Base-by-base conservation (phyloP, 2,888 invertebrate species). In the Monoplex corrugatus region DNA sequence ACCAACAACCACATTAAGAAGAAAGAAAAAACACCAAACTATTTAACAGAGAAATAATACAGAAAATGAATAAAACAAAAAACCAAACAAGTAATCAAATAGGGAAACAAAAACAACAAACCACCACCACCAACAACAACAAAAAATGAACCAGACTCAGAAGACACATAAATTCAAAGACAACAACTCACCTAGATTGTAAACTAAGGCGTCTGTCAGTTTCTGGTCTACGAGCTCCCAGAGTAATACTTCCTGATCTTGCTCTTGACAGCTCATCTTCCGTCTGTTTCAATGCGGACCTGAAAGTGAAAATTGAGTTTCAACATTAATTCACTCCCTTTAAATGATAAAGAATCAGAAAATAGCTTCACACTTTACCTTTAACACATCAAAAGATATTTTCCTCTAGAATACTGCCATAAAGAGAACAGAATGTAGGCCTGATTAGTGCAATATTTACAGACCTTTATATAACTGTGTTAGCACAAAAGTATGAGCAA, bases 181-280 rank as follows among this genome's bases (percentile, higher is more conserved):
- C 13, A 35, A 63, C 63, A 38, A 63, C 38, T 87, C 43, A 88
- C 88, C 88, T 88, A 83, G 88, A 88, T 19, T 88, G 82, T 19
- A 88, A n/a, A 13, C 88, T 68, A 10, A 87, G 75, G 45, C 87
- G 75, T 45, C 87, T 28, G 10, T 87, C 75, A 1, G 75, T 23
- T 28, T 87, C 87, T 35, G 35, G 28, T 45, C 78, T 75, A 38
- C 87, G 45, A 50, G 78, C 45, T 35, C 68, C 44, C 32, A 38
- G 45, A 75, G 32, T n/a, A 23, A 44, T 68, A 44, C 32, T 28
- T 23, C 68, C 68, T 32, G 83, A 32, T 8, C 63, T 83, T 19
- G 23, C 82, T 23, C 63, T 38, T 5, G 44, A 13, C 19, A 88
- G 45, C 32, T 83, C 68, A 8, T 88, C 88, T 44, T 88, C 88